Conservation (phyloP, 2,113 vertebrate genomes). For the Microtus ochrogaster region DNA sequence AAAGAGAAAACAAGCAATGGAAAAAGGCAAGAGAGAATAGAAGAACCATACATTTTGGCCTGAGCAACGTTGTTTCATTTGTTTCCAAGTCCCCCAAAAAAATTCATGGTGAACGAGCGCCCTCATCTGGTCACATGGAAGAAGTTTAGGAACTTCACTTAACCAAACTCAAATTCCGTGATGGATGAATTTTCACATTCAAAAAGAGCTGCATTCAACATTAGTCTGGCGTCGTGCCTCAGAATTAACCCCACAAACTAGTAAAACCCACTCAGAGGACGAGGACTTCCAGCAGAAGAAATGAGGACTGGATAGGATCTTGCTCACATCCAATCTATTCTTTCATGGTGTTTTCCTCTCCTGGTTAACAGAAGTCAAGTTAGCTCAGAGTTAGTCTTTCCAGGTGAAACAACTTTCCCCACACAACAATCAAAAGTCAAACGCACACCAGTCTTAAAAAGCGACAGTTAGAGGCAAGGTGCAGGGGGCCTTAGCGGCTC, state of each 20-base stretch:
- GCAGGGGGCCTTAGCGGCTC: fast-evolving
- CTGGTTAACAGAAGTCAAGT: background rate
- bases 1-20: background rate
- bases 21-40: background rate
- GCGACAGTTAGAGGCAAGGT: background rate
- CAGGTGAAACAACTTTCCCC: background rate
- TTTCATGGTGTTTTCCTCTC: background rate
- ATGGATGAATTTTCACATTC: background rate
- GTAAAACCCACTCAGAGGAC: background rate
- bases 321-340: background rate
- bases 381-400: background rate
- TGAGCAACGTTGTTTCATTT: background rate
- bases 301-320: background rate
- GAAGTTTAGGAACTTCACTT: background rate
- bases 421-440: background rate
- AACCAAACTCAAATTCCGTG: background rate
- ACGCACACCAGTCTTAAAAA: background rate
- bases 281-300: background rate
- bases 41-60: background rate
- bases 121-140: background rate
- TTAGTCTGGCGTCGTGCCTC: background rate
- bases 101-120: conserved; percentile 31
- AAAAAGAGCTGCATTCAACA: background rate
- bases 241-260: background rate
- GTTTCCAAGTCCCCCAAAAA: fast-evolving